Evolutionary conservation across 2,113 vertebrate species (phyloP).

Genomic region (Lampris incognitus): DNA sequence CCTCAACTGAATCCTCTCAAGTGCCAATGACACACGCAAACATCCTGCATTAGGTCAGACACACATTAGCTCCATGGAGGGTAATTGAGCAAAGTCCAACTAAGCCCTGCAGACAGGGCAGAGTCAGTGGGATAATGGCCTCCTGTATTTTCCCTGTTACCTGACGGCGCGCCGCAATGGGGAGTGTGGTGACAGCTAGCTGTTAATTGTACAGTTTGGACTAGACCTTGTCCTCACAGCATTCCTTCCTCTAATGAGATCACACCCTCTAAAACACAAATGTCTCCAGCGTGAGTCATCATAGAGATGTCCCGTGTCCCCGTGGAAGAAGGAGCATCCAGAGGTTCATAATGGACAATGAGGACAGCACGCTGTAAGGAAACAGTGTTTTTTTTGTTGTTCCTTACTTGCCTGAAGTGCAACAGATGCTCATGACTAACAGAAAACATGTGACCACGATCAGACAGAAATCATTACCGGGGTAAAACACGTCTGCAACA

Average conservation of each 20-base stretch:
- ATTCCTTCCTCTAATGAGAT: constrained; percentile 6
- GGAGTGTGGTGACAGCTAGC: constrained; percentile 3
- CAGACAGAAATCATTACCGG: constrained; percentile 21
- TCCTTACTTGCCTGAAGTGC: constrained; percentile 24
- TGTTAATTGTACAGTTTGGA: constrained; percentile 2
- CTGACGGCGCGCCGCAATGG: not conserved
- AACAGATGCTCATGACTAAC: constrained; percentile 39
- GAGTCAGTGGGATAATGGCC: constrained; percentile 17
- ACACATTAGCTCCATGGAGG: not conserved
- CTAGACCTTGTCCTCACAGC: not conserved
- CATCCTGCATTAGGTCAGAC: constrained; percentile 5
- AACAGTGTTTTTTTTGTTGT: constrained; percentile 15
- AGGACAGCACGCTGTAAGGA: not conserved
- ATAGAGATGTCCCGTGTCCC: not conserved
- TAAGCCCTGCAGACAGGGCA: not conserved
- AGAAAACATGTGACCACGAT: constrained; percentile 47
- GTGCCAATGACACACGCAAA: constrained; percentile 20
- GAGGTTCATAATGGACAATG: not conserved
- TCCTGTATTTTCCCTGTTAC: constrained; percentile 15
- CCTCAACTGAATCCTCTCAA: constrained; percentile 18
- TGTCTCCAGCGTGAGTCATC: constrained; percentile 29
- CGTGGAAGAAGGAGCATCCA: not conserved
- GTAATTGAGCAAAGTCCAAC: constrained; percentile 16
- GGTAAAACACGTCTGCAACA: constrained; percentile 24
- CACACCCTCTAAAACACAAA: not conserved